Evolutionary conservation across 1,140 invertebrate genomes (phyloP), one percentile per base, ranked within the genome.

Genomic region (Cydia splendana): DNA sequence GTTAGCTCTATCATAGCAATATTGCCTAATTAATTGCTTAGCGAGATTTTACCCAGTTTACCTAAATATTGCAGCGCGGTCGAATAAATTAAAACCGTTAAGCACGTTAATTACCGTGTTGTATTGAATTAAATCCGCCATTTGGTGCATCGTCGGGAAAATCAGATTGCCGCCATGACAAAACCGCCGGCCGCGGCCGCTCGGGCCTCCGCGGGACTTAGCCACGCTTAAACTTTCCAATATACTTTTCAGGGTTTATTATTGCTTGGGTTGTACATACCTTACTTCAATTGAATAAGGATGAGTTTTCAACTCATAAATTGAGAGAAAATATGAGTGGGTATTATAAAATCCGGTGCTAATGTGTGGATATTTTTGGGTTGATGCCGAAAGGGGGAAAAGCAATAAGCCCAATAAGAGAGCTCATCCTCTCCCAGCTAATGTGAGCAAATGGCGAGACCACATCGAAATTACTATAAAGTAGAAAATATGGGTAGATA

Each of bases 51-150:
- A 42, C 38, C 7, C 7, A 42, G 38, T 42, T 48, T 18, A 4
- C n/a, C 51, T 48, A 53, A 3, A 45, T 30, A n/a, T 38, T 71
- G 7, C 30, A 71, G 67, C 4, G 34, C 38, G 30, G 18, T 62
- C 24, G 65, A 34, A 69, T 69, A 69, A 71, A 42, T 42, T 71
- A 6, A 71, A 71, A 71, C 67, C 15, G 30, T 34, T 69, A 38
- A 71, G 13, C 34, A 71, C 38, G 38, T 71, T 71, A 71, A 71
- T 71, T 71, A 45, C 67, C 2, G 65, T 38, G 76, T 71, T 77
- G 48, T 71, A 77, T 79, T 79, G 51, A 75, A 77, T 79, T 71
- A 48, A 74, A 75, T 65, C 74, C 10, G 12, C 18, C 53, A 77
- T 77, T 75, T 73, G 76, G 73, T 42, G 76, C 45, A 74, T 45